phyloP scores from a whole-genome alignment of 2,888 invertebrate genomes.

The Sarcophaga variegata region DNA sequence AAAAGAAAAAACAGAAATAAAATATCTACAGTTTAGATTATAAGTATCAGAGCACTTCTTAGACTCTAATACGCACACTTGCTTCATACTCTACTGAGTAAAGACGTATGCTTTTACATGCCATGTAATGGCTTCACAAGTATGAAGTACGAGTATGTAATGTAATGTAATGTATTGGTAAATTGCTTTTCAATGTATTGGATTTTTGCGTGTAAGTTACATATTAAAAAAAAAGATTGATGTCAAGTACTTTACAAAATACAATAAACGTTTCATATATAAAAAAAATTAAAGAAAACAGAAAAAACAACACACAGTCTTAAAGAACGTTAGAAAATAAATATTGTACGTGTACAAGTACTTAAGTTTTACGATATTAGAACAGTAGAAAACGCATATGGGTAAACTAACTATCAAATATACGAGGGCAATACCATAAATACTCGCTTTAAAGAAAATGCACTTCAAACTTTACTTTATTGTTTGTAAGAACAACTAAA shows the following conservation, averaged over 20 bases:
- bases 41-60: slow-evolving; percentile 34
- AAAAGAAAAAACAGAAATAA: slow-evolving; percentile 21
- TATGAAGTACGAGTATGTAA: neutral
- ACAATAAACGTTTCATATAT: neutral
- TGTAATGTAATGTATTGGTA: neutral
- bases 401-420: no score
- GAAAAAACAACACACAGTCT: neutral
- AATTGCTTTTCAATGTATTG: slow-evolving; percentile 41
- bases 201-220: slow-evolving; percentile 58
- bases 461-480: no score
- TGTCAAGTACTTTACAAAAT: slow-evolving; percentile 52
- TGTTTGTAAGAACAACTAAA: no score
- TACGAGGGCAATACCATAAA: no score
- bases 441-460: no score
- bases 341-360: no score
- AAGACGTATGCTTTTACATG: neutral
- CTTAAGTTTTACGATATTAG: neutral
- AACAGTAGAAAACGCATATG: no score
- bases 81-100: slow-evolving; percentile 1
- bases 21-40: slow-evolving; percentile 55
- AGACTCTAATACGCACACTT: slow-evolving; percentile 21
- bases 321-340: neutral
- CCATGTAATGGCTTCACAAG: no score
- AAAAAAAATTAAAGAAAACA: no score
- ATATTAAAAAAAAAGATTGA: slow-evolving; percentile 52